phyloP scores from a whole-genome alignment of 2,888 invertebrate species.

The Furcula furcula region DNA sequence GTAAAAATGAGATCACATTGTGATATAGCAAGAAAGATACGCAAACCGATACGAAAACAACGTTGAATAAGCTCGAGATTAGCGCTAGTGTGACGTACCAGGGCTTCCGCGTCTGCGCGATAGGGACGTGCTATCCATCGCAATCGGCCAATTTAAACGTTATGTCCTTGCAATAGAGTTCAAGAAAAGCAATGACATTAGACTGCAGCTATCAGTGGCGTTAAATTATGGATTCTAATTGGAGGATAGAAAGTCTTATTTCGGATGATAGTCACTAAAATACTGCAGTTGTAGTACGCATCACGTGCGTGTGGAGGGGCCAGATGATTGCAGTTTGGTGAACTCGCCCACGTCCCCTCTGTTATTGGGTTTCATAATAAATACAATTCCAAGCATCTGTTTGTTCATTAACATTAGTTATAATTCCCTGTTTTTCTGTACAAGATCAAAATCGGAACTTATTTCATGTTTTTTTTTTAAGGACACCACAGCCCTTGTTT shows the following conservation, averaged over 20 bases:
- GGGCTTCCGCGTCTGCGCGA: constrained; percentile 74
- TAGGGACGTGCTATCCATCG: constrained; percentile 48
- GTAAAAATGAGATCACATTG: constrained; percentile 23
- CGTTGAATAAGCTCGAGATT: constrained; percentile 54
- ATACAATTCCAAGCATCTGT: constrained; percentile 19
- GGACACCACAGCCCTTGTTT: too few species aligned
- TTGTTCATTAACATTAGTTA: constrained; percentile 3
- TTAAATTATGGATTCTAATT: constrained; percentile 33
- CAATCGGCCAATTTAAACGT: constrained; percentile 58
- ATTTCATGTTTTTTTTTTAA: too few species aligned
- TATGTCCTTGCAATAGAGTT: constrained; percentile 58
- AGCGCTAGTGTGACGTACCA: constrained; percentile 73
- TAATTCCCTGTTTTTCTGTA: too few species aligned
- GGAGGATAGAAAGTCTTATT: constrained; percentile 10
- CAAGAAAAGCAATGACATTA: constrained; percentile 42
- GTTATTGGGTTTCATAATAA: constrained; percentile 39
- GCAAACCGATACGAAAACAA: constrained; percentile 48
- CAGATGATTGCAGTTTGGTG: constrained; percentile 71
- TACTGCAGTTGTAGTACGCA: constrained; percentile 55
- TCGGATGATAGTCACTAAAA: constrained; percentile 24
- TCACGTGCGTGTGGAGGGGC: constrained; percentile 64
- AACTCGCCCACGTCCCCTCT: constrained; percentile 54
- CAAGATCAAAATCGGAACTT: too few species aligned
- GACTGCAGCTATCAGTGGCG: constrained; percentile 42
- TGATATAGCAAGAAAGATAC: constrained; percentile 27